Evolutionary conservation across 1,140 invertebrate genomes (phyloP).

Genomic region (Helicorthomorpha holstii): DNA sequence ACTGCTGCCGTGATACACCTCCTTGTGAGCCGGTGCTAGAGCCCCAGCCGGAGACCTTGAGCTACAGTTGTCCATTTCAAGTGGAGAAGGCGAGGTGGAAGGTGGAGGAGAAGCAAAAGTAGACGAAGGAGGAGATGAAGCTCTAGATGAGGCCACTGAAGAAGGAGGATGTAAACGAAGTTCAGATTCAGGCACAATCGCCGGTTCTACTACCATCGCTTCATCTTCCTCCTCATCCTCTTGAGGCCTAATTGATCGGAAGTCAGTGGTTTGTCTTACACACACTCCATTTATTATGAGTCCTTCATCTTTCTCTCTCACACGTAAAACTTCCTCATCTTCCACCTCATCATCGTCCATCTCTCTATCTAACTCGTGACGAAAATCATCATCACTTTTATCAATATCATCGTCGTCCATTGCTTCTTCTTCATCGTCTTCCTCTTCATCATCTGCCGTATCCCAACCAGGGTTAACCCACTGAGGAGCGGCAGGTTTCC

Average conservation of each 20-base stretch:
- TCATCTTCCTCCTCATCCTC: conserved; percentile 11
- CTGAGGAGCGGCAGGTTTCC: conserved; percentile 87
- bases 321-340: conserved; percentile 4
- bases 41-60: not conserved
- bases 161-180: conserved; percentile 6
- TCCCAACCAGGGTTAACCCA: conserved; percentile 92
- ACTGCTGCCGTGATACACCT: conserved; percentile 8
- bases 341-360: conserved; percentile 27
- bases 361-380: conserved; percentile 15
- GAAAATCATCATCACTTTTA: conserved; percentile 12
- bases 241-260: conserved; percentile 9
- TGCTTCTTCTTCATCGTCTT: conserved; percentile 7
- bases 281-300: conserved; percentile 83
- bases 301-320: conserved; percentile 26
- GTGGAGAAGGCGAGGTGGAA: conserved; percentile 1
- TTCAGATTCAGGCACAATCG: conserved; percentile 8
- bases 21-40: not conserved
- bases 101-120: conserved; percentile 1
- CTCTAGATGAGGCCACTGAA: conserved; percentile 1
- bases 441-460: conserved; percentile 27
- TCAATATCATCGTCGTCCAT: conserved; percentile 19
- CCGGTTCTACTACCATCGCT: conserved; percentile 12
- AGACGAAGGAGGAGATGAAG: not conserved
- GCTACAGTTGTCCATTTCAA: not conserved
- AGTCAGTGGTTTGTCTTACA: conserved; percentile 46